A percentile compares a stretch with the other conserved stretches of the same genome.
Evolutionary conservation across 2,888 invertebrate species (phyloP).

Genomic region (Drosophila anceps): DNA sequence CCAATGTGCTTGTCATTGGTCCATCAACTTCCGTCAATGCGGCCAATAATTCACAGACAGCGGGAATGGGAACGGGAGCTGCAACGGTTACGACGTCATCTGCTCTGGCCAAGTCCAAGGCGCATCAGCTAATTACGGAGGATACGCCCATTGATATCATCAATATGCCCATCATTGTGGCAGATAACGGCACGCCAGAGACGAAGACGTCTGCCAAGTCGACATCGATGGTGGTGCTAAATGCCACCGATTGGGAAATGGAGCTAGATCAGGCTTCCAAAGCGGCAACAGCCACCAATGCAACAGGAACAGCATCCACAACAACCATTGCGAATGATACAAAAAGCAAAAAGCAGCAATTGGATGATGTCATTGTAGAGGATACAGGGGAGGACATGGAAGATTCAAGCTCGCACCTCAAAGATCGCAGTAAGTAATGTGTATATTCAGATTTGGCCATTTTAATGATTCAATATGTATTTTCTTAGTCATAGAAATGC

Average conservation of each 20-base stretch:
- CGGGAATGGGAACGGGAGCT: conserved; percentile 5
- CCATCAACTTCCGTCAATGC: conserved; percentile 42
- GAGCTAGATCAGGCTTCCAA: conserved; percentile 87
- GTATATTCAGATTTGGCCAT: background rate
- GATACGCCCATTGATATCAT: conserved; percentile 87
- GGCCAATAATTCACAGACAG: conserved; percentile 31
- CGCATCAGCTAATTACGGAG: conserved; percentile 86
- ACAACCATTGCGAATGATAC: conserved; percentile 36
- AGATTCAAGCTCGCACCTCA: conserved; percentile 38
- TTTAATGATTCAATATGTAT: background rate
- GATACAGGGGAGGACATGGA: conserved; percentile 33
- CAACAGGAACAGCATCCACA: conserved; percentile 26
- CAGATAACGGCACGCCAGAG: conserved; percentile 68
- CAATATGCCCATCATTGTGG: conserved; percentile 84
- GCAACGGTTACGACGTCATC: conserved; percentile 30
- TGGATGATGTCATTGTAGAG: conserved; percentile 77
- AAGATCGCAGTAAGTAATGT: conserved; percentile 56
- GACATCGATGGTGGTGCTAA: conserved; percentile 74
- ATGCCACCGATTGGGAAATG: conserved; percentile 87
- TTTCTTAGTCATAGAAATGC: conserved; percentile 64
- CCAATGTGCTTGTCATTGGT: conserved; percentile 81
- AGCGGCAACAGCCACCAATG: conserved; percentile 26
- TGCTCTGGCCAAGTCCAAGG: conserved; percentile 51
- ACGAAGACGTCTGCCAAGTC: conserved; percentile 38
- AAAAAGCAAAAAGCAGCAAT: conserved; percentile 60